A percentile compares a stretch with the other conserved stretches of the same genome.
These are phyloP conservation scores for Teleogryllus occipitalis DNA, from an alignment of 1,140 invertebrate genomes.

Conservation along the genomic window DNA sequence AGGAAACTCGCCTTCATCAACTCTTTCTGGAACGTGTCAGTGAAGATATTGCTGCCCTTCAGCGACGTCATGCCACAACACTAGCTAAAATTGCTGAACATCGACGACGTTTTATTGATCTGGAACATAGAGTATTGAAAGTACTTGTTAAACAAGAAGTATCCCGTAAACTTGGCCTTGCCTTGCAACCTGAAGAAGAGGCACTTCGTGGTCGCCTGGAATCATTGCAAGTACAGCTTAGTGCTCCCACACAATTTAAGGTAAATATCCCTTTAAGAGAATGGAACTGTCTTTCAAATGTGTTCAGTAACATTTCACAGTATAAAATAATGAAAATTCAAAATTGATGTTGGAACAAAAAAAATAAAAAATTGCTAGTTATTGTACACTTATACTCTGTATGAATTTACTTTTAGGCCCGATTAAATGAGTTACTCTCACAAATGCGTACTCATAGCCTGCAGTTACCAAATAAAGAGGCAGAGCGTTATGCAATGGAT, in stretches of 20 bases:
- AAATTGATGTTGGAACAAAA: too few relatives aligned
- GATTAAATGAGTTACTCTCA: constrained; percentile 82
- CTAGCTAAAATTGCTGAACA: constrained; percentile 64
- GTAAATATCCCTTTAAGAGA: constrained; percentile 36
- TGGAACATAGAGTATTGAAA: constrained; percentile 68
- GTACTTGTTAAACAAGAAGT: constrained; percentile 82
- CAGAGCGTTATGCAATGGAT: constrained; percentile 51
- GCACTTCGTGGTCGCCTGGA: constrained; percentile 73
- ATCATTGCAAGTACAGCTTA: constrained; percentile 73
- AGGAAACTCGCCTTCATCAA: constrained; percentile 69
- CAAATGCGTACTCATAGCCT: constrained; percentile 73
- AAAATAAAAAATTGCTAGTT: not conserved
- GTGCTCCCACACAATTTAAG: constrained; percentile 86
- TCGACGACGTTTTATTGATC: constrained; percentile 61
- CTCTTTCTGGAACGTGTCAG: constrained; percentile 65
- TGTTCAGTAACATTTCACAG: too few relatives aligned
- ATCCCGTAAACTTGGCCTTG: constrained; percentile 71
- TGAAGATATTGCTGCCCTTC: constrained; percentile 64
- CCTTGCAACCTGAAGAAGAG: constrained; percentile 84
- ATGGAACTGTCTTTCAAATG: too few relatives aligned
- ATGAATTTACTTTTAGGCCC: constrained; percentile 45
- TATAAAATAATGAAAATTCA: too few relatives aligned
- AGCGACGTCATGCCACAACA: constrained; percentile 60
- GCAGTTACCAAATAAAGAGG: constrained; percentile 35
- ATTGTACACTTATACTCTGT: not conserved